Percentiles rank a stretch among this genome's conserved stretches.
Evolutionary conservation across 2,797 vertebrate genomes (phyloP).

Genomic region (Sebastolobus altivelis): DNA sequence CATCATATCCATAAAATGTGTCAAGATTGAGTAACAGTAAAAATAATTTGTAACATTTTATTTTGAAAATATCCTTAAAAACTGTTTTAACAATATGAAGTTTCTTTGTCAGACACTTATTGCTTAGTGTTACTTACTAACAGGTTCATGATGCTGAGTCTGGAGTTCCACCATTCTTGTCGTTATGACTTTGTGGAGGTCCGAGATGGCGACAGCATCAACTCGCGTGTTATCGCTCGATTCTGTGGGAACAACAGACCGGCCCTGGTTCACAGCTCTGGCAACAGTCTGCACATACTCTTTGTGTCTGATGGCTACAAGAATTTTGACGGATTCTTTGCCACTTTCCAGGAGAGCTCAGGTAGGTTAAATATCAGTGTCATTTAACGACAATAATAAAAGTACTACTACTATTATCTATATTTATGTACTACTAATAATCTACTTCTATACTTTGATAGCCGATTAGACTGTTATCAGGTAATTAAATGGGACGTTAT

Average conservation of each 20-base stretch:
- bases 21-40: neutral
- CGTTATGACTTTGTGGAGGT: constrained; percentile 97
- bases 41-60: neutral
- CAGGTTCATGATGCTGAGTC: constrained; percentile 96
- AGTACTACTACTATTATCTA: accelerated
- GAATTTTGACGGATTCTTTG: constrained; percentile 97
- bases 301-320: constrained; percentile 98
- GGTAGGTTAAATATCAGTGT: constrained; percentile 76
- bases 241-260: constrained; percentile 95
- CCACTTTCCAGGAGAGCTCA: constrained; percentile 94
- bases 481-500: too few relatives aligned
- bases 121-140: neutral
- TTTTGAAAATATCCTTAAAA: neutral
- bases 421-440: neutral
- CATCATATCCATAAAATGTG: neutral
- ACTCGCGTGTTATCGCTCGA: constrained; percentile 90
- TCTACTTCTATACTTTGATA: neutral
- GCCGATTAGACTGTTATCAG: too few relatives aligned
- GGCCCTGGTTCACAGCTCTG: constrained; percentile 88
- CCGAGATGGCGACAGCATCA: constrained; percentile 92
- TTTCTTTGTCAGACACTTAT: neutral
- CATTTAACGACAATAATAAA: neutral
- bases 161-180: constrained; percentile 91
- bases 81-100: neutral
- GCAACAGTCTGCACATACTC: constrained; percentile 92